Evolutionary conservation across 2,797 vertebrate genomes (phyloP), one percentile per base, ranked within the genome.

Genomic region (Meda fulgida): DNA sequence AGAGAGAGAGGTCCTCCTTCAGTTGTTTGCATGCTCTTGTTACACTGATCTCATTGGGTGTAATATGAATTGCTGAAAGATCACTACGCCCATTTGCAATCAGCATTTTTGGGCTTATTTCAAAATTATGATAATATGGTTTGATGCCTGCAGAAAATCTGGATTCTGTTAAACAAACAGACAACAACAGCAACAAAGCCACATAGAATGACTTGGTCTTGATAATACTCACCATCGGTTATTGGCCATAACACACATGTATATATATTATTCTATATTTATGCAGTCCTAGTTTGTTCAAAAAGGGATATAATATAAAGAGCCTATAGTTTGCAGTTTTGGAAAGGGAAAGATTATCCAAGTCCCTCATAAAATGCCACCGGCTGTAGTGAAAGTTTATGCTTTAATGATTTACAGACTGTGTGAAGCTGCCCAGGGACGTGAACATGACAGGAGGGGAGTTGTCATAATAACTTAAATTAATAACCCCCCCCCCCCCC

Each of bases 381-480:
- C n/a, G n/a, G 16, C 2, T 1, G 14, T 9, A 38, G 18, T 58
- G 80, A 48, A 43, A 48, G 55, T 60, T 40, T 82, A 21, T 14
- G 1, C 55, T 63, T 69, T 78, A 75, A 82, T 86, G 70, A 86
- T 86, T 88, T 85, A 79, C 43, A 26, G 67, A 43, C 51, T 14
- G 31, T 63, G 38, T 63, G 51, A 66, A 78, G 38, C 82, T 31
- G 75, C 81, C 70, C 40, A 66, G 18, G 81, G 80, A 31, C 23
- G 26, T 38, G 70, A 79, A 48, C 51, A 51, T 19, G 34, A 23
- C 87, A 85, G 79, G 85, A 60, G 76, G 11, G 70, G 63, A 66
- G 85, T 48, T 78, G 87, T 51, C 80, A n/a, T n/a, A n/a, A n/a
- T n/a, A n/a, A n/a, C n/a, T n/a, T n/a, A n/a, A n/a, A n/a, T n/a